Conservation (phyloP, 2,113 vertebrate genomes). For the Syngnathoides biaculeatus region DNA sequence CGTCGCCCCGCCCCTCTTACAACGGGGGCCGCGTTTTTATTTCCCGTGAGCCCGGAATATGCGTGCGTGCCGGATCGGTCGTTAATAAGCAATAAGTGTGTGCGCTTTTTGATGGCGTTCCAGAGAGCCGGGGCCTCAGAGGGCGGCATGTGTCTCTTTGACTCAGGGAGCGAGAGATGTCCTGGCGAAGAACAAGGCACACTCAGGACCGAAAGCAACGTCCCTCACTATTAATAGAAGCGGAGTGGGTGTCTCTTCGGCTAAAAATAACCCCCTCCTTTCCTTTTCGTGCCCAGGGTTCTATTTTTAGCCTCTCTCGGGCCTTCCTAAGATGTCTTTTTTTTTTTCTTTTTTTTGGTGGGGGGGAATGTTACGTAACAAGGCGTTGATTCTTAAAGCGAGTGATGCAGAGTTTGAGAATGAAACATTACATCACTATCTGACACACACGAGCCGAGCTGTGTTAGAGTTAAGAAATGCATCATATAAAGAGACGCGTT, state of each 20-base stretch:
- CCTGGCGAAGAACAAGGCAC: slow-evolving; percentile 18
- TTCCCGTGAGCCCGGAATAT: slow-evolving; percentile 48
- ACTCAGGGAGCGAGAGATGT: slow-evolving; percentile 24
- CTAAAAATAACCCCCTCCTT: slow-evolving; percentile 53
- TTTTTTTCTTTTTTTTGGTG: slow-evolving; percentile 57
- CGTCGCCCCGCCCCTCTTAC: slow-evolving; percentile 34
- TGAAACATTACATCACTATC: slow-evolving; percentile 15
- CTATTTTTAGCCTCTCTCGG: slow-evolving; percentile 54
- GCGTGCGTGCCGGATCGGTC: slow-evolving; percentile 18
- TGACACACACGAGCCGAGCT: background rate
- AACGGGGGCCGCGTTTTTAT: slow-evolving; percentile 45
- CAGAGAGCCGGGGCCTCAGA: slow-evolving; percentile 25
- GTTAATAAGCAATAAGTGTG: slow-evolving; percentile 35
- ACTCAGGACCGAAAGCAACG: slow-evolving; percentile 26
- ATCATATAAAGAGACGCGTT: background rate
- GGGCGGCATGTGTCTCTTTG: slow-evolving; percentile 21
- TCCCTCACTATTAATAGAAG: slow-evolving; percentile 53
- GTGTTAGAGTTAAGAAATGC: background rate
- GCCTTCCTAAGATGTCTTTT: slow-evolving; percentile 35
- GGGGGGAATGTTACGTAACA: slow-evolving; percentile 54
- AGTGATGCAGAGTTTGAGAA: slow-evolving; percentile 13
- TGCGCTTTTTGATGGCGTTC: slow-evolving; percentile 42
- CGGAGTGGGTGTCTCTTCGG: background rate
- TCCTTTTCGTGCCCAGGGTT: slow-evolving; percentile 36
- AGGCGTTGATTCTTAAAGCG: slow-evolving; percentile 19